phyloP scores from a whole-genome alignment of 2,888 invertebrate species.

The Temnothorax rugatulus region DNA sequence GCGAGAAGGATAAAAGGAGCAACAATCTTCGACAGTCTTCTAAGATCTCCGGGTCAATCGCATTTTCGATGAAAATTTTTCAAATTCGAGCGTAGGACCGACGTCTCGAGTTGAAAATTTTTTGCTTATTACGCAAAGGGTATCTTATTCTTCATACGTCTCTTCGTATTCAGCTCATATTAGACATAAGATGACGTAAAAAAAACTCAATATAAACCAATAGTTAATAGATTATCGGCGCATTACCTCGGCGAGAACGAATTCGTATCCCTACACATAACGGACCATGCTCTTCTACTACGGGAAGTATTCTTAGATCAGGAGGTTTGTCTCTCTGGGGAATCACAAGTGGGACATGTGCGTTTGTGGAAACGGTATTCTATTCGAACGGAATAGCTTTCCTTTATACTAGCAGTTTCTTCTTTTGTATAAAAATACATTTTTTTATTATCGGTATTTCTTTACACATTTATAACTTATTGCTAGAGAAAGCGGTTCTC shows the following conservation, averaged over 20 bases:
- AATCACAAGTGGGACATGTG: constrained; percentile 6
- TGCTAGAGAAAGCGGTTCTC: not conserved
- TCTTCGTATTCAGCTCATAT: constrained; percentile 35
- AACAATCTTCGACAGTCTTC: not conserved
- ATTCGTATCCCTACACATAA: constrained; percentile 11
- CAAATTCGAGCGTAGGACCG: not conserved
- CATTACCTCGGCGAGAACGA: constrained; percentile 19
- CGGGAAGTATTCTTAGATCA: constrained; percentile 9
- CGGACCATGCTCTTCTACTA: constrained; percentile 25
- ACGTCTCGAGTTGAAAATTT: not conserved
- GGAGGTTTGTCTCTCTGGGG: not conserved
- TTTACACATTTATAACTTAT: constrained; percentile 11
- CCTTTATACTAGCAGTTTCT: not conserved
- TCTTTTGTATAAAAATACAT: constrained; percentile 15
- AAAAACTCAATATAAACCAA: constrained; percentile 14
- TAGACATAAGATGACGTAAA: constrained; percentile 20
- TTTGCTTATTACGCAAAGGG: not conserved
- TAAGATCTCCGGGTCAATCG: not conserved
- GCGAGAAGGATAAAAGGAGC: constrained; percentile 8
- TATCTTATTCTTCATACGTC: constrained; percentile 4
- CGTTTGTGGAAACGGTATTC: constrained; percentile 37
- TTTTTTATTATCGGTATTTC: constrained; percentile 25
- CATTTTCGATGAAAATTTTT: not conserved
- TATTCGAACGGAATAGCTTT: not conserved
- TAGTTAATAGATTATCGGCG: constrained; percentile 2